Evolutionary conservation across 2,888 invertebrate genomes (phyloP).

Genomic region (Mythimna pallens): DNA sequence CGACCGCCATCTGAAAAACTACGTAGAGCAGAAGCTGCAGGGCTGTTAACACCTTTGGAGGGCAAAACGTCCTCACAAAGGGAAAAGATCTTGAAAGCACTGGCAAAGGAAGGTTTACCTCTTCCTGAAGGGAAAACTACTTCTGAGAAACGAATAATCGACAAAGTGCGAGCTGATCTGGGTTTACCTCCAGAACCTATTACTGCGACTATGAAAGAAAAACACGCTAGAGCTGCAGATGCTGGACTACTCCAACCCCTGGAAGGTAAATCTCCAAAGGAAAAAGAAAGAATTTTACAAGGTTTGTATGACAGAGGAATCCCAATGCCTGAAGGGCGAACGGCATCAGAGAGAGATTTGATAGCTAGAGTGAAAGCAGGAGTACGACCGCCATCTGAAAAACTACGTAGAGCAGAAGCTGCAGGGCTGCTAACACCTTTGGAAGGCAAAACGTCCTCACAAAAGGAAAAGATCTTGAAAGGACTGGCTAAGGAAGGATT

Average conservation of each 20-base stretch:
- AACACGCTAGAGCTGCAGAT: neutral
- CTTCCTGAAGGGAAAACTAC: neutral
- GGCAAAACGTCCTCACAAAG: neutral
- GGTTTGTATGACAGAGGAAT: constrained; percentile 4
- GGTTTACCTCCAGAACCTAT: constrained; percentile 4
- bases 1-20: constrained; percentile 1
- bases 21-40: constrained; percentile 1
- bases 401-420: neutral
- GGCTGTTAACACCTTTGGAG: neutral
- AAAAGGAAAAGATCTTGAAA: neutral
- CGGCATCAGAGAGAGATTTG: neutral
- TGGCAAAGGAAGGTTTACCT: neutral
- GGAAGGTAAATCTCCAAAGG: neutral
- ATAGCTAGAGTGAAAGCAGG: neutral
- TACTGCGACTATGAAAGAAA: neutral
- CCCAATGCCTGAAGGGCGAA: neutral
- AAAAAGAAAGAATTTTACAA: constrained; percentile 3
- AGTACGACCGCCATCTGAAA: neutral
- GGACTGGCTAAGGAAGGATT: neutral
- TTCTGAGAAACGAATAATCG: neutral
- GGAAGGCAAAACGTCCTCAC: neutral
- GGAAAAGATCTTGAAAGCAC: neutral
- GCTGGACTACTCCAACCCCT: neutral
- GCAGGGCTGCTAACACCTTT: constrained; percentile 1
- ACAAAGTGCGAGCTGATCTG: neutral